A percentile compares a stretch with the other conserved stretches of the same genome.
Evolutionary conservation across 2,113 vertebrate genomes (phyloP).

Genomic region (Phainopepla nitens): DNA sequence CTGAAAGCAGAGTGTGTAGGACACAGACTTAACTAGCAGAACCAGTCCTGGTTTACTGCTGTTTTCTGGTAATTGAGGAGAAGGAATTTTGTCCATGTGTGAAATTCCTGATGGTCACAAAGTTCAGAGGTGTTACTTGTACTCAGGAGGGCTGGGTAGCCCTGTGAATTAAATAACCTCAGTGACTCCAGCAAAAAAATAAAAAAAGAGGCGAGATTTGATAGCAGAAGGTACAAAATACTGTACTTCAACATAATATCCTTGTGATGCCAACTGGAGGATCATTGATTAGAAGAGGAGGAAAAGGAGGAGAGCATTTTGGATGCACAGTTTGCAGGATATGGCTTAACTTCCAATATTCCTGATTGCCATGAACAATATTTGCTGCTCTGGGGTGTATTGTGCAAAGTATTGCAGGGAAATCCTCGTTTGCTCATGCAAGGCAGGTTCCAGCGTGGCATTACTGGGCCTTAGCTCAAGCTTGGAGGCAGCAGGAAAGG

Average conservation of each 20-base stretch:
- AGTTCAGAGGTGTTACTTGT: background rate
- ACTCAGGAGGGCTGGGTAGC: background rate
- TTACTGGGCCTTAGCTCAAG: background rate
- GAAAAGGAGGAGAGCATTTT: background rate
- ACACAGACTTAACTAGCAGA: background rate
- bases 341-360: background rate
- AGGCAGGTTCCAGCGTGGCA: background rate
- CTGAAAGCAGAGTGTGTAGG: background rate
- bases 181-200: background rate
- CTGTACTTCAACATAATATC: background rate
- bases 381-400: background rate
- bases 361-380: background rate
- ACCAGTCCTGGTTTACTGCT: background rate
- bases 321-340: background rate
- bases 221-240: background rate
- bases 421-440: background rate
- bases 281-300: background rate
- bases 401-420: background rate
- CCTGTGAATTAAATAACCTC: background rate
- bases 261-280: background rate
- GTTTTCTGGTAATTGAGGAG: background rate
- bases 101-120: background rate
- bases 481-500: background rate
- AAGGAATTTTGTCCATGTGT: background rate
- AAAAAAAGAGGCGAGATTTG: background rate